phyloP scores from a whole-genome alignment of 64 coral and sea anemone genomes.

The Platygyra sinensis region DNA sequence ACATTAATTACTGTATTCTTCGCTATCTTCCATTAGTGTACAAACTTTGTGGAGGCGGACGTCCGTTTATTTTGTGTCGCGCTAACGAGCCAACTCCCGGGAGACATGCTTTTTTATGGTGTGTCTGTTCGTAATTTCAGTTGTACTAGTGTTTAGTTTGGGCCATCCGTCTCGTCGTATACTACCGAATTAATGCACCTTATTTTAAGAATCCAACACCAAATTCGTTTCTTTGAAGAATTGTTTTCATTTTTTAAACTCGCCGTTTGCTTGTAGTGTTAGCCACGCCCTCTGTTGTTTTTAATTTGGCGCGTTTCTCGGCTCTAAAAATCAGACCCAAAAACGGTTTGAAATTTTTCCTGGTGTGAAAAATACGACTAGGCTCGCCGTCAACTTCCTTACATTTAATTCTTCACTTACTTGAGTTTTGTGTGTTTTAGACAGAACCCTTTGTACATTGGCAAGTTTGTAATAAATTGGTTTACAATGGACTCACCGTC shows the following conservation, averaged over 20 bases:
- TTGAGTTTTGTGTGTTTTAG: constrained; percentile 37
- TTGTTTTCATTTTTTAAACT: not conserved
- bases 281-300: not conserved
- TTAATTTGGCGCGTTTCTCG: not conserved
- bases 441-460: constrained; percentile 39
- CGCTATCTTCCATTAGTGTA: not conserved
- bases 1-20: not conserved
- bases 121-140: not conserved
- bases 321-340: not conserved
- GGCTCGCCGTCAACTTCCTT: constrained; percentile 34
- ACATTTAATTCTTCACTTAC: constrained; percentile 45
- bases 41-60: not conserved
- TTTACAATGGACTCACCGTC: constrained; percentile 43
- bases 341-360: constrained; percentile 27
- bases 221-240: not conserved
- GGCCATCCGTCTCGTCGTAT: not conserved
- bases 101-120: not conserved
- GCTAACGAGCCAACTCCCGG: not conserved
- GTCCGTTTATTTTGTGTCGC: not conserved
- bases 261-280: not conserved
- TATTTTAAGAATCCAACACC: not conserved
- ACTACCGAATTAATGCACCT: not conserved
- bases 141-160: not conserved
- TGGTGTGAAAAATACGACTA: constrained; percentile 12
- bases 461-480: constrained; percentile 45